A percentile compares a stretch with the other conserved stretches of the same genome.
These are phyloP conservation scores for Heteractis magnifica DNA, from an alignment of 92 coral and sea anemone species.

Conservation along the genomic window DNA sequence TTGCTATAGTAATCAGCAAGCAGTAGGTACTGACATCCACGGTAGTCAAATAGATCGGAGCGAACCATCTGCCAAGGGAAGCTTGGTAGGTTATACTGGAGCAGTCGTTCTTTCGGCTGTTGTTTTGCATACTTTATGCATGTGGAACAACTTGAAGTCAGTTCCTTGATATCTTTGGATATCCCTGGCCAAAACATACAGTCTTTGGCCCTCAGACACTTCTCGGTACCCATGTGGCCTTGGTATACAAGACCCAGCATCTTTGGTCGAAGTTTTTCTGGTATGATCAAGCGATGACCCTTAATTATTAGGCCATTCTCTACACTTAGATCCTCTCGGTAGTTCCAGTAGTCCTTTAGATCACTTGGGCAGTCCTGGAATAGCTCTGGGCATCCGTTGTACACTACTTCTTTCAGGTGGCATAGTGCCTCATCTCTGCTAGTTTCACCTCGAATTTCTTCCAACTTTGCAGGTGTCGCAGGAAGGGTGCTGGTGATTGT, in stretches of 20 bases:
- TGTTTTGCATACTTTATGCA: no score
- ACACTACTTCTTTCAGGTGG: slow-evolving; percentile 49
- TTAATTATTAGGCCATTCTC: slow-evolving; percentile 53
- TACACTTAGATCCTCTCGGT: slow-evolving; percentile 53
- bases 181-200: slow-evolving; percentile 1
- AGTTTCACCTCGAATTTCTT: no score
- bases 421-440: slow-evolving; percentile 19
- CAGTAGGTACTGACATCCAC: no score
- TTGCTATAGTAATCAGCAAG: no score
- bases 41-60: no score
- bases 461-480: no score
- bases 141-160: no score
- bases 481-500: slow-evolving; percentile 36
- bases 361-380: slow-evolving; percentile 37
- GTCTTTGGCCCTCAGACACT: slow-evolving; percentile 42
- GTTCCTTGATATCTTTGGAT: no score
- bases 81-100: no score
- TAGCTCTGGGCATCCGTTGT: slow-evolving; percentile 55
- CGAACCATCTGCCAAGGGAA: no score
- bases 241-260: slow-evolving; percentile 28
- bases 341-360: slow-evolving; percentile 51
- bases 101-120: no score
- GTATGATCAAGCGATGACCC: slow-evolving; percentile 22
- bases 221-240: slow-evolving; percentile 44
- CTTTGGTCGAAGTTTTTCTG: no score